Base-by-base conservation (phyloP, 2,888 invertebrate genomes). In the Octodonta nipae region DNA sequence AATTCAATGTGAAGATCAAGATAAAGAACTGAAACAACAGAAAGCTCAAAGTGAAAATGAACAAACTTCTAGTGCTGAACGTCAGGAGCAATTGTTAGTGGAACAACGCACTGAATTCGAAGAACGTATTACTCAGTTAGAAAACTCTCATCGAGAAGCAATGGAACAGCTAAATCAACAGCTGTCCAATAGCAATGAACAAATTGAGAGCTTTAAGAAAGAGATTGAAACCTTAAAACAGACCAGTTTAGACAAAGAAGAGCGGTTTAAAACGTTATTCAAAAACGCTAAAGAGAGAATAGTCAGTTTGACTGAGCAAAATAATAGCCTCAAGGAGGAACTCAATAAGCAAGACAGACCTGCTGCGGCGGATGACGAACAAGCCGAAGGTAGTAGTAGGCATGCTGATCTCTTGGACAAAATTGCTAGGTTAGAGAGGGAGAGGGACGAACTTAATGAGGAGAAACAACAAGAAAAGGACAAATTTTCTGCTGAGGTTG, bases 241-340 rank as follows among this genome's bases (percentile, higher is more conserved):
- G 20, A 49, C 53, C 8, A 58, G 56, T 26, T 45, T 54, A 31
- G 64, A 65, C 25, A 64, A 64, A 36, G 66, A 66, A 35, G 64
- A 65, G 36, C 47, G 64, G 30, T 63, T 65, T 32, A 61, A 65
- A 33, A 57, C 54, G 34, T 67, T 83, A 5, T 65, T 83, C 20
- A 78, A 78, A 50, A 80, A 77, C 46, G 80, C 83, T 1, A 77
- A 82, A 52, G 73, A 71, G 35, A 75, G 78, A 51, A 82, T 84
- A 37, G 72, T 77, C 47, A 73, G 71, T 40, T 58, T 84, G 15
- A 78, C 79, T 0, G 82, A 83, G 49, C 65, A 73, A 10, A 80
- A 78, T 49, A 75, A 73, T 45, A 63, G 64, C 5, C 58, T 76
- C 6, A 66, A 63, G 35, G 68, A 71, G 20, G 76, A 78, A 51